These are phyloP conservation scores for Acropternis orthonyx DNA, from an alignment of 2,797 vertebrate species.

Conservation along the genomic window DNA sequence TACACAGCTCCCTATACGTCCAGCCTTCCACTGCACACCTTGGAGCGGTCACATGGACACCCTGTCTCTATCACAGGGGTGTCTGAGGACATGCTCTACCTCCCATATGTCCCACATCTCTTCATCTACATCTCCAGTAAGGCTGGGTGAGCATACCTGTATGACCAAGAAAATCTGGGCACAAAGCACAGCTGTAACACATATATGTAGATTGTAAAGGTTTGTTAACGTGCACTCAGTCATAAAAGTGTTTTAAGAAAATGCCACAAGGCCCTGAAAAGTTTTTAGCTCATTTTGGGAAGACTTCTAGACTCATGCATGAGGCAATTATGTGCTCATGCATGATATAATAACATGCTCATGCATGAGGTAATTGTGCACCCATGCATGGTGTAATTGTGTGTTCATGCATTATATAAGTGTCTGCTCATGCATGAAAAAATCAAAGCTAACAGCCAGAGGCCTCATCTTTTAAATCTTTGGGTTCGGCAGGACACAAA, in stretches of 20 bases:
- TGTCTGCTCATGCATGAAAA: not conserved
- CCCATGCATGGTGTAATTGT: not conserved
- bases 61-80: no score
- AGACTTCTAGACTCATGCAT: not conserved
- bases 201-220: rapidly evolving
- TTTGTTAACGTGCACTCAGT: not conserved
- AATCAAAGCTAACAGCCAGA: not conserved
- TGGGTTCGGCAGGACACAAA: not conserved
- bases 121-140: not conserved
- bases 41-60: rapidly evolving
- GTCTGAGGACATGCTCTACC: not conserved
- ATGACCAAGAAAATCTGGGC: rapidly evolving
- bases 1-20: not conserved
- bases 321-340: not conserved
- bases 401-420: not conserved
- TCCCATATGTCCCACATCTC: rapidly evolving
- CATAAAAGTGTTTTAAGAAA: not conserved
- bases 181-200: rapidly evolving
- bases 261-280: not conserved
- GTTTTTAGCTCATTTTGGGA: not conserved
- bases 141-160: not conserved
- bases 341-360: not conserved
- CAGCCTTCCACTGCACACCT: not conserved
- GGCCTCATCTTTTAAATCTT: not conserved
- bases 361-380: not conserved